Base-by-base conservation (phyloP, 1,140 invertebrate species). In the Ceratosolen fusciceps region DNA sequence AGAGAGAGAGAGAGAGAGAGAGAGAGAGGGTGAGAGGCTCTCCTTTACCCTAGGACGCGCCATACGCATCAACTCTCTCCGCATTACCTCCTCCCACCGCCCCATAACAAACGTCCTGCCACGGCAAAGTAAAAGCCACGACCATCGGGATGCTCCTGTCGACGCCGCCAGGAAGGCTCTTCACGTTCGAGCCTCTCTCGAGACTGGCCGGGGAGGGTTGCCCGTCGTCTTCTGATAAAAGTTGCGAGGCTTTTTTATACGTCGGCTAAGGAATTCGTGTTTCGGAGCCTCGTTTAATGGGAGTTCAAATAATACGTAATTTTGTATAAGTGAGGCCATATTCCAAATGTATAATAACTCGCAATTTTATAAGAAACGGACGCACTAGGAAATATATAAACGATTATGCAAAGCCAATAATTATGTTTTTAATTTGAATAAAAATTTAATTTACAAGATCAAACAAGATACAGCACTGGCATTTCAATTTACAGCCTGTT, bases 31-130 rank as follows among this genome's bases (percentile, higher is more conserved):
- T 16, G 49, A 43, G 21, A 65, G 77, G 29, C 76, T 56, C 76
- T 60, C 37, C 49, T 60, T 78, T 72, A 34, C 56, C 43, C 52
- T 34, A 31, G 67, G 67, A 73, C 29, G 56, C n/a, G 72, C 4
- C 56, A 8, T 14, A 9, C 34, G 19, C 43, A n/a, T n/a, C n/a
- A n/a, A n/a, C n/a, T n/a, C n/a, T n/a, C n/a, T n/a, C n/a, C n/a
- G n/a, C n/a, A n/a, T n/a, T n/a, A n/a, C n/a, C n/a, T n/a, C n/a
- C n/a, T n/a, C n/a, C n/a, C n/a, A n/a, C n/a, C n/a, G n/a, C n/a
- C n/a, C n/a, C n/a, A n/a, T n/a, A n/a, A n/a, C n/a, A n/a, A n/a
- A n/a, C n/a, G n/a, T n/a, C n/a, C n/a, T n/a, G n/a, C n/a, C n/a
- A n/a, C n/a, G n/a, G n/a, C n/a, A n/a, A n/a, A n/a, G n/a, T n/a